Evolutionary conservation across 2,888 invertebrate genomes (phyloP).

Genomic region (Synergus japonicus): DNA sequence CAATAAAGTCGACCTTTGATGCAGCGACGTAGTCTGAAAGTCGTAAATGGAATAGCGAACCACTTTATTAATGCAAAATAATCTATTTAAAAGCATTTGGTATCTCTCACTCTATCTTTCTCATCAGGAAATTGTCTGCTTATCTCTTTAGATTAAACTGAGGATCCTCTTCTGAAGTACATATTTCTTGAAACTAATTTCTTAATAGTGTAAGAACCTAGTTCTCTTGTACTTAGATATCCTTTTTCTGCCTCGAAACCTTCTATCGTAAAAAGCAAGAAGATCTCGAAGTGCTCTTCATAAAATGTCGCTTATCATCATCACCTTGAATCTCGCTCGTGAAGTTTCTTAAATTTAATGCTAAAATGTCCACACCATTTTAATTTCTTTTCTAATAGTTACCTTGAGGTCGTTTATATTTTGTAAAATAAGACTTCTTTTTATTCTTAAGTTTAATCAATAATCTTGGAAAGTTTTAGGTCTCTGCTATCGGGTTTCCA

Average conservation of each 20-base stretch:
- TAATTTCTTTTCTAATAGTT: constrained; percentile 23
- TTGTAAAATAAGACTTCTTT: no score
- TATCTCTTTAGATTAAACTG: not conserved
- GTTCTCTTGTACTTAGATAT: no score
- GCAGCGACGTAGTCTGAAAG: not conserved
- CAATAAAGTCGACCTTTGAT: not conserved
- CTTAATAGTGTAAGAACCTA: not conserved
- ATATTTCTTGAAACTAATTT: not conserved
- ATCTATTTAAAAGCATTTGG: not conserved
- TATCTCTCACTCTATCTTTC: not conserved
- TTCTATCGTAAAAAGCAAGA: not conserved
- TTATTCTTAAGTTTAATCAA: not conserved
- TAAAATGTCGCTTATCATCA: constrained; percentile 19
- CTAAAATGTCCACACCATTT: constrained; percentile 21
- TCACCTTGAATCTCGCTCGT: not conserved
- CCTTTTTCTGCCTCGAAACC: not conserved
- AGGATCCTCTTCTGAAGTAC: not conserved
- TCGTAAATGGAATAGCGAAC: not conserved
- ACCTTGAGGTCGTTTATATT: not conserved
- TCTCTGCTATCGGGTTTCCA: no score
- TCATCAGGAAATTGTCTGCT: not conserved
- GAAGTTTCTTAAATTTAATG: not conserved
- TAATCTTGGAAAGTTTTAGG: not conserved
- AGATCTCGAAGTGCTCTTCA: not conserved
- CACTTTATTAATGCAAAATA: not conserved